Percentiles rank a stretch among this genome's conserved stretches.
Evolutionary conservation across 2,888 invertebrate genomes (phyloP).

Genomic region (Ceraclea dissimilis): DNA sequence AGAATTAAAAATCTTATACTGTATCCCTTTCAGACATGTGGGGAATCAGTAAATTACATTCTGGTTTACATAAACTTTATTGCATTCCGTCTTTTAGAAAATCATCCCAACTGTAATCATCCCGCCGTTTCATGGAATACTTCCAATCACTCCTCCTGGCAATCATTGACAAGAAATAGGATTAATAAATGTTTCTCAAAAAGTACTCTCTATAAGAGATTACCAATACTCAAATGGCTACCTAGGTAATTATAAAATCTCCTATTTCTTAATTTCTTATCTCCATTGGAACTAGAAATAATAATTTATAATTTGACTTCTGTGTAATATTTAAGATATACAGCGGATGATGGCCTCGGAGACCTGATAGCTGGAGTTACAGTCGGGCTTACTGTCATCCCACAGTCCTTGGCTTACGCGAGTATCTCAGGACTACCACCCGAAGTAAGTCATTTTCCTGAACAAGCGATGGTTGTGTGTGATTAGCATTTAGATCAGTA

Average conservation of each 20-base stretch:
- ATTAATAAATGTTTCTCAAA: slow-evolving; percentile 52
- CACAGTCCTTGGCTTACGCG: slow-evolving; percentile 78
- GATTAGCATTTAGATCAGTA: too few species aligned
- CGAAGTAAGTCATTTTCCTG: slow-evolving; percentile 44
- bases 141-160: neutral
- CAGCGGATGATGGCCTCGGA: slow-evolving; percentile 62
- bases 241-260: slow-evolving; percentile 52
- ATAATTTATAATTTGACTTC: too few species aligned
- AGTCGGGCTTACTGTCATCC: slow-evolving; percentile 88
- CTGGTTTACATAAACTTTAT: neutral
- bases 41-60: too few species aligned
- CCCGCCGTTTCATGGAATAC: neutral
- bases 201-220: slow-evolving; percentile 61
- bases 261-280: too few species aligned
- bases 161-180: slow-evolving; percentile 32
- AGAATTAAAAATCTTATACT: too few species aligned
- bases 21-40: too few species aligned
- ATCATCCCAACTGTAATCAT: neutral
- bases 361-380: slow-evolving; percentile 88
- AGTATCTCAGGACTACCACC: slow-evolving; percentile 72
- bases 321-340: slow-evolving; percentile 48
- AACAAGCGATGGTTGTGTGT: neutral
- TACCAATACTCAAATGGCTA: slow-evolving; percentile 72
- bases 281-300: too few species aligned
- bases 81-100: neutral